Percentiles rank a stretch among this genome's conserved stretches.
These are phyloP conservation scores for Galago senegalensis DNA, from an alignment of 2,797 vertebrate genomes.

Conservation along the genomic window DNA sequence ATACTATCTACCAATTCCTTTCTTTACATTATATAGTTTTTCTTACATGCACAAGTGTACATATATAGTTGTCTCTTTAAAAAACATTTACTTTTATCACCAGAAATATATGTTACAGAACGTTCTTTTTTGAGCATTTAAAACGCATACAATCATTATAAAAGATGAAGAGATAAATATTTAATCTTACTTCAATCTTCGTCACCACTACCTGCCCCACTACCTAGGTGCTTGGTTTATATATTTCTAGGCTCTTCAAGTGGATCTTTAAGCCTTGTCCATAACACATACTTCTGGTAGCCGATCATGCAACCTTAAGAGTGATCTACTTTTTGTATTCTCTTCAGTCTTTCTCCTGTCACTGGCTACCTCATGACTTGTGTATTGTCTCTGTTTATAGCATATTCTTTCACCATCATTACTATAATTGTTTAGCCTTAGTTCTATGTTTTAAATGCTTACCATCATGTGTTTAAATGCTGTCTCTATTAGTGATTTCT, in stretches of 20 bases:
- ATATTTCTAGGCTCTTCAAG: neutral
- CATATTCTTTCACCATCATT: neutral
- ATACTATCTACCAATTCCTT: neutral
- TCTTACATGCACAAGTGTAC: neutral
- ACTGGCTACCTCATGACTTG: neutral
- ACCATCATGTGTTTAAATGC: neutral
- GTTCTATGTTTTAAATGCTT: neutral
- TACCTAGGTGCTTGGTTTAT: neutral
- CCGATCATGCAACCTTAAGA: neutral
- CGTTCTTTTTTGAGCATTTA: neutral
- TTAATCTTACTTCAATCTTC: neutral
- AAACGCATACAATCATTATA: neutral
- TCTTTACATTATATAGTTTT: neutral
- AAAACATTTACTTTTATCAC: neutral
- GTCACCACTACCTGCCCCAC: neutral
- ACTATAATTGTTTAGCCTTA: neutral
- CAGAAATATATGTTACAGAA: neutral
- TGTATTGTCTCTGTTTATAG: neutral
- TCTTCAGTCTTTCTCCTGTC: neutral
- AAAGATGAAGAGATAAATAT: neutral
- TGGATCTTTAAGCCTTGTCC: neutral
- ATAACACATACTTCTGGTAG: neutral
- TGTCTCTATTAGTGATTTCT: neutral
- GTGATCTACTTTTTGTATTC: neutral
- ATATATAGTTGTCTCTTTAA: neutral